phyloP scores from a whole-genome alignment of 2,113 vertebrate genomes.

The Charadrius vociferus region DNA sequence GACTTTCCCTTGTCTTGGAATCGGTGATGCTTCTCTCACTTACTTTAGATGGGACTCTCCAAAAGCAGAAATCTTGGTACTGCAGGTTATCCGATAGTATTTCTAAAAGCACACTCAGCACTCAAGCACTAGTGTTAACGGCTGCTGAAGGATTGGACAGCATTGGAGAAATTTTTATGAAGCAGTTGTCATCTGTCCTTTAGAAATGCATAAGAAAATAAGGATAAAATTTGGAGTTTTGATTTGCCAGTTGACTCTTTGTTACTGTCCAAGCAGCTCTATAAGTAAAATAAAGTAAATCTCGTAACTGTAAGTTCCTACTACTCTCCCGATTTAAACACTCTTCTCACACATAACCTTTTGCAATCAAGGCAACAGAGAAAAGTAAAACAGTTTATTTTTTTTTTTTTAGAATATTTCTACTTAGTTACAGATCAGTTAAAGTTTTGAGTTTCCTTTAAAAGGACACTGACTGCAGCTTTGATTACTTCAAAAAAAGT shows the following conservation, averaged over 20 bases:
- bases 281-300: background rate
- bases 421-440: background rate
- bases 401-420: background rate
- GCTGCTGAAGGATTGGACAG: background rate
- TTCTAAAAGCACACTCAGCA: background rate
- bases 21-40: background rate
- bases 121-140: background rate
- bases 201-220: background rate
- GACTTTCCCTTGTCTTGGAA: background rate
- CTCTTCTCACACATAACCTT: background rate
- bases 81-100: background rate
- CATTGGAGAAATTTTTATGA: background rate
- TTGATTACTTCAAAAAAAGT: background rate
- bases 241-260: background rate
- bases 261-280: background rate
- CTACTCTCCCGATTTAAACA: fast-evolving
- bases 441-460: background rate
- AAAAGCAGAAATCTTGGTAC: background rate
- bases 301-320: background rate
- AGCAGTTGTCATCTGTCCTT: background rate
- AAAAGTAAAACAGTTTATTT: background rate
- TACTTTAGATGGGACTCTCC: background rate
- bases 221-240: background rate
- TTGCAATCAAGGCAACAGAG: background rate
- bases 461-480: background rate